A percentile compares a stretch with the other conserved stretches of the same genome.
phyloP scores from a whole-genome alignment of 2,888 invertebrate species.

The Phengaris arion region DNA sequence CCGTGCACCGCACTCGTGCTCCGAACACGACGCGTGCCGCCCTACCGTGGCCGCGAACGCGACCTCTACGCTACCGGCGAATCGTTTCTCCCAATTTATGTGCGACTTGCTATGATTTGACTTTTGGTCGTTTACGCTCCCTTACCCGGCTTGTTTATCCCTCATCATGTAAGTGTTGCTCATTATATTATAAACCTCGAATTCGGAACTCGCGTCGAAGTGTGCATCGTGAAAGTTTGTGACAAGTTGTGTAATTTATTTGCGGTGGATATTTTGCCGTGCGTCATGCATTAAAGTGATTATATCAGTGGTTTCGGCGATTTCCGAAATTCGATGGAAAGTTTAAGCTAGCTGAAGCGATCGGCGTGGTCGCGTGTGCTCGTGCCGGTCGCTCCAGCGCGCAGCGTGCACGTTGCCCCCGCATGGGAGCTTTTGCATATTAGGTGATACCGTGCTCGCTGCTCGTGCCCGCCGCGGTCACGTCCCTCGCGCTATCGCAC shows the following conservation, averaged over 20 bases:
- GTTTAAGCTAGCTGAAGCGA: conserved; percentile 59
- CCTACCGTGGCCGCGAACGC: conserved; percentile 81
- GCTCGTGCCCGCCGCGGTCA: conserved; percentile 44
- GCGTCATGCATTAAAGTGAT: conserved; percentile 35
- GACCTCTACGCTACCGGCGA: conserved; percentile 81
- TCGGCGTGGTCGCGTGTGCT: conserved; percentile 54
- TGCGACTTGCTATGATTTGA: conserved; percentile 76
- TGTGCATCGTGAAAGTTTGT: conserved; percentile 71
- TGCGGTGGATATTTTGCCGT: conserved; percentile 35
- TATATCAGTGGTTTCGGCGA: conserved; percentile 53
- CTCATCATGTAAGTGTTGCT: conserved; percentile 79
- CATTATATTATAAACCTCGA: conserved; percentile 71
- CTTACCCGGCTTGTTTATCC: conserved; percentile 78
- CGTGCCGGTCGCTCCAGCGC: conserved; percentile 51
- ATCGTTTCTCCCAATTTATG: conserved; percentile 73
- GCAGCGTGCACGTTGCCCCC: conserved; percentile 46
- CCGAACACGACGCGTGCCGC: conserved; percentile 78
- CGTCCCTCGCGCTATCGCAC: conserved; percentile 50
- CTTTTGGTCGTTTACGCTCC: conserved; percentile 72
- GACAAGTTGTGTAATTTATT: conserved; percentile 58
- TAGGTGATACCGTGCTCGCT: conserved; percentile 47
- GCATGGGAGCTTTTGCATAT: conserved; percentile 65
- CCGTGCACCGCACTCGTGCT: conserved; percentile 78
- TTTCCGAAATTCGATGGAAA: conserved; percentile 75
- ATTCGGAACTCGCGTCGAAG: conserved; percentile 74